These are phyloP conservation scores for Lithophane leautieri DNA, from an alignment of 2,888 invertebrate genomes.

Conservation along the genomic window DNA sequence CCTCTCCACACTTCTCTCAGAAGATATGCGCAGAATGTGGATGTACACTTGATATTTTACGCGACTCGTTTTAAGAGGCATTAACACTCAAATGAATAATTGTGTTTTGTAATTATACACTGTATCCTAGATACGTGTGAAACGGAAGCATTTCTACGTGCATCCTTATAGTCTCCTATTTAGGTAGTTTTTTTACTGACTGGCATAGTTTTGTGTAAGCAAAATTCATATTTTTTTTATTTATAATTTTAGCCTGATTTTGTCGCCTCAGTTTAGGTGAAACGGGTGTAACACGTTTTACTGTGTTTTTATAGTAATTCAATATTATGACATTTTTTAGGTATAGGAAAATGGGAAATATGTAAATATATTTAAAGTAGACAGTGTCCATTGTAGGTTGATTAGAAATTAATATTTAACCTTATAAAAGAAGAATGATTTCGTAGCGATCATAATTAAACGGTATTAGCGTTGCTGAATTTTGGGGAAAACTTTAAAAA, in stretches of 20 bases:
- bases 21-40: slow-evolving; percentile 82
- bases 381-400: neutral
- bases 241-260: neutral
- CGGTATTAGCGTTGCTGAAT: too few relatives aligned
- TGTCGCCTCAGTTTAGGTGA: neutral
- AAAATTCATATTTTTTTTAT: neutral
- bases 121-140: slow-evolving; percentile 19
- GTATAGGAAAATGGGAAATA: too few relatives aligned
- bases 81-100: slow-evolving; percentile 84
- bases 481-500: too few relatives aligned
- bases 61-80: slow-evolving; percentile 82
- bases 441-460: too few relatives aligned
- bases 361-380: neutral
- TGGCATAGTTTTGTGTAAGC: neutral
- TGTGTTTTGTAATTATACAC: slow-evolving; percentile 77
- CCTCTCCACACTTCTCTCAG: slow-evolving; percentile 68
- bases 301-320: neutral
- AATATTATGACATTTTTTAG: too few relatives aligned
- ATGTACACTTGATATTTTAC: slow-evolving; percentile 83
- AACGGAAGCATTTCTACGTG: neutral
- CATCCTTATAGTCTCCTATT: neutral
- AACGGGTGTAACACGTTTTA: too few relatives aligned
- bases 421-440: too few relatives aligned
- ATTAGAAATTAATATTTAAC: neutral
- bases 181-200: neutral